These are phyloP conservation scores for Myotis daubentonii DNA, from an alignment of 2,797 vertebrate genomes.

Conservation along the genomic window DNA sequence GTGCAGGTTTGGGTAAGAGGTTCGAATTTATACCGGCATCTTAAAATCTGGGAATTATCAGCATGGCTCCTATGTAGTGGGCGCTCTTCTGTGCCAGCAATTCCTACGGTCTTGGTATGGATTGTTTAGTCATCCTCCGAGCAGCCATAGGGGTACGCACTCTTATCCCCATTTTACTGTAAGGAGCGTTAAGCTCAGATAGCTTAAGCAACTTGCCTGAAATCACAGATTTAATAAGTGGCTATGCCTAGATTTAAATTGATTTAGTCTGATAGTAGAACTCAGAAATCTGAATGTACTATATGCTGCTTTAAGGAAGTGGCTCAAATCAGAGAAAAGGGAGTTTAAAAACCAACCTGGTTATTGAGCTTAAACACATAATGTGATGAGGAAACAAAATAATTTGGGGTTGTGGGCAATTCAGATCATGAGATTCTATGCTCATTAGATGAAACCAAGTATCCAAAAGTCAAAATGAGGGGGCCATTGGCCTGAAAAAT, in stretches of 20 bases:
- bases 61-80: not conserved
- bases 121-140: not conserved
- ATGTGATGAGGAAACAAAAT: not conserved
- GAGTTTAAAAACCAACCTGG: not conserved
- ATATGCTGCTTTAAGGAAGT: not conserved
- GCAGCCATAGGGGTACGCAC: not conserved
- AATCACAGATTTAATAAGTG: conserved; percentile 6
- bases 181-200: conserved; percentile 2
- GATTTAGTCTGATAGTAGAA: not conserved
- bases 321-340: not conserved
- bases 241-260: not conserved
- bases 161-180: not conserved
- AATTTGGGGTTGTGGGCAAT: not conserved
- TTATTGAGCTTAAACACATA: not conserved
- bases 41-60: conserved; percentile 4
- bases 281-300: not conserved
- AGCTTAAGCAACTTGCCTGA: not conserved
- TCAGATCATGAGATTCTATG: not conserved
- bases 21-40: not conserved
- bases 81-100: not conserved
- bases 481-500: not conserved
- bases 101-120: not conserved
- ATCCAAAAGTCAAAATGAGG: conserved; percentile 2
- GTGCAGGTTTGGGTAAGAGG: not conserved
- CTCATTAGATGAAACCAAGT: not conserved